These are phyloP conservation scores for Xanthia icteritia DNA, from an alignment of 2,888 invertebrate genomes.

Conservation along the genomic window DNA sequence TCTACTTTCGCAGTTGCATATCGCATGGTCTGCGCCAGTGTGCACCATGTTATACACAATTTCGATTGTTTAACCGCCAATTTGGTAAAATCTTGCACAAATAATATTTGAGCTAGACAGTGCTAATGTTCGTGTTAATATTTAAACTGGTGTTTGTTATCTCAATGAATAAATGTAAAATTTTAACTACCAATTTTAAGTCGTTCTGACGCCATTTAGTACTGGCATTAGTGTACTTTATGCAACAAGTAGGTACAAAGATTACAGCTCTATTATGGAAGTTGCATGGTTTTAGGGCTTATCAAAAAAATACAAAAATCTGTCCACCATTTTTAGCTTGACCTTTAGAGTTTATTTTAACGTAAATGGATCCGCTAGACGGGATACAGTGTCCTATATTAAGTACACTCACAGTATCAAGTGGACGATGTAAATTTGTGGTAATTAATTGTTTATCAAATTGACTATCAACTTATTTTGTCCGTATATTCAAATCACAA, in stretches of 20 bases:
- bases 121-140: background rate
- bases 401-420: background rate
- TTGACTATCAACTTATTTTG: background rate
- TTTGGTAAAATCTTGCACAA: background rate
- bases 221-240: background rate
- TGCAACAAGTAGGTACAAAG: background rate
- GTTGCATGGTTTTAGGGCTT: background rate
- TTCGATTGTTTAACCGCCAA: background rate
- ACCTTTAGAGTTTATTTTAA: conserved; percentile 28
- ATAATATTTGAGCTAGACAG: background rate
- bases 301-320: conserved; percentile 18
- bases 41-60: background rate
- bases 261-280: background rate
- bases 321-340: background rate
- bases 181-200: conserved; percentile 1
- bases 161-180: no score
- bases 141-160: background rate
- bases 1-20: background rate
- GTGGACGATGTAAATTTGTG: background rate
- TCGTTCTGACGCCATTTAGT: background rate
- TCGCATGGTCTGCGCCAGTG: no score
- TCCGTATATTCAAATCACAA: background rate
- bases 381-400: conserved; percentile 5
- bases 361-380: conserved; percentile 9
- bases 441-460: background rate